A percentile compares a stretch with the other conserved stretches of the same genome.
Evolutionary conservation across 2,888 invertebrate genomes (phyloP).

Genomic region (Suillia variegata): DNA sequence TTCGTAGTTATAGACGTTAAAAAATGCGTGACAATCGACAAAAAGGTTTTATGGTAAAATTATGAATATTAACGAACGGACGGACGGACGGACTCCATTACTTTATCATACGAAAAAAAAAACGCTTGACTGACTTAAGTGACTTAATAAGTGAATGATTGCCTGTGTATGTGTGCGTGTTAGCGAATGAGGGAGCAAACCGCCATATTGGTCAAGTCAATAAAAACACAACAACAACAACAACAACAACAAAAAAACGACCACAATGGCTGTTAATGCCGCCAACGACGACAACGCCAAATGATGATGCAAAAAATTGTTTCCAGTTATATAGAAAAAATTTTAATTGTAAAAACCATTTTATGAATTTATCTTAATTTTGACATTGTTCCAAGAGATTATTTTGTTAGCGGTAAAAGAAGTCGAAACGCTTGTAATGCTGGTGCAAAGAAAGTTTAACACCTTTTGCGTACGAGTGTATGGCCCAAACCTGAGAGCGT

Average conservation of each 20-base stretch:
- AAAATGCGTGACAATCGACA: too few relatives aligned
- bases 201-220: neutral
- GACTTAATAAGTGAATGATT: neutral
- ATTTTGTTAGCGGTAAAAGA: too few relatives aligned
- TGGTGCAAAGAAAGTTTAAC: constrained; percentile 41
- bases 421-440: neutral
- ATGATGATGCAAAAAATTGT: neutral
- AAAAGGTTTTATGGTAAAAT: neutral
- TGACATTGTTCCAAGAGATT: too few relatives aligned
- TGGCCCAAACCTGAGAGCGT: constrained; percentile 18
- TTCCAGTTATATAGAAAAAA: too few relatives aligned
- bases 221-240: too few relatives aligned
- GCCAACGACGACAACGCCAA: neutral
- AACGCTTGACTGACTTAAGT: neutral
- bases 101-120: neutral
- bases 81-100: neutral
- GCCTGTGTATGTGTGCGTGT: neutral
- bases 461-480: constrained; percentile 28
- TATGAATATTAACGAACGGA: neutral
- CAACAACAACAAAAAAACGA: neutral
- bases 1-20: too few relatives aligned
- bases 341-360: too few relatives aligned
- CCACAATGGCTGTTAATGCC: neutral
- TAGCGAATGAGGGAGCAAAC: neutral
- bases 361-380: too few relatives aligned